Conservation (phyloP, 2,113 vertebrate genomes). For the Oreochromis tanganicae region DNA sequence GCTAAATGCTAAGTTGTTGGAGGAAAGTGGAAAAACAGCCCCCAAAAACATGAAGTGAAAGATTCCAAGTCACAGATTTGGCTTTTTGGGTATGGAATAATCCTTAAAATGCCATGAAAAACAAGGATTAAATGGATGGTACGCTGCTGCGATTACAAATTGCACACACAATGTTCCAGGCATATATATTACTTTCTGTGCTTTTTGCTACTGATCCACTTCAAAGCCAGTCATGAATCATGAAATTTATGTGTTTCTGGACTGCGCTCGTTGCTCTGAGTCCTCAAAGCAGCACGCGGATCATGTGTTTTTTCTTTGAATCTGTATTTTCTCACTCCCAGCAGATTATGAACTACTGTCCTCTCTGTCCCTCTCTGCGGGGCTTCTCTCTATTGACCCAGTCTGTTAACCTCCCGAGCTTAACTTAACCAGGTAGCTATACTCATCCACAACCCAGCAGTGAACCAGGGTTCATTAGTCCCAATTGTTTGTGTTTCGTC, state of each 20-base stretch:
- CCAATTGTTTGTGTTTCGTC: slow-evolving; percentile 43
- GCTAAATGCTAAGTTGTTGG: not conserved
- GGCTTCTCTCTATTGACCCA: not conserved
- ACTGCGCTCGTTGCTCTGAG: not conserved
- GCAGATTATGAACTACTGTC: slow-evolving; percentile 15
- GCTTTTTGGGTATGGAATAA: not conserved
- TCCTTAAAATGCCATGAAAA: not conserved
- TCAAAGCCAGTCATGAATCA: slow-evolving; percentile 47
- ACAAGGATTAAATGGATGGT: not conserved
- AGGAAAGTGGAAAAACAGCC: not conserved
- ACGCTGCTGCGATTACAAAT: not conserved
- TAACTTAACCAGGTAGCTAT: slow-evolving; percentile 38
- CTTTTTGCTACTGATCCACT: slow-evolving; percentile 30
- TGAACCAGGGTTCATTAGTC: slow-evolving; percentile 43
- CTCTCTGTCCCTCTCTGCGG: not conserved
- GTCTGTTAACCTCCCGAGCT: not conserved
- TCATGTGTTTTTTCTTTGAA: slow-evolving; percentile 9
- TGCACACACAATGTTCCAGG: slow-evolving; percentile 1
- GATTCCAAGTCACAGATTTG: not conserved
- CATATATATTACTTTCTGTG: slow-evolving; percentile 10
- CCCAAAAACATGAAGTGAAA: not conserved
- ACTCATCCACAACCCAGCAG: not conserved
- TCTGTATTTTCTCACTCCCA: slow-evolving; percentile 14
- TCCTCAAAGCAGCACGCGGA: slow-evolving; percentile 24
- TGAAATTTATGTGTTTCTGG: slow-evolving; percentile 28